Base-by-base conservation (phyloP, 1,140 invertebrate species). In the Penaeus vannamei region DNA sequence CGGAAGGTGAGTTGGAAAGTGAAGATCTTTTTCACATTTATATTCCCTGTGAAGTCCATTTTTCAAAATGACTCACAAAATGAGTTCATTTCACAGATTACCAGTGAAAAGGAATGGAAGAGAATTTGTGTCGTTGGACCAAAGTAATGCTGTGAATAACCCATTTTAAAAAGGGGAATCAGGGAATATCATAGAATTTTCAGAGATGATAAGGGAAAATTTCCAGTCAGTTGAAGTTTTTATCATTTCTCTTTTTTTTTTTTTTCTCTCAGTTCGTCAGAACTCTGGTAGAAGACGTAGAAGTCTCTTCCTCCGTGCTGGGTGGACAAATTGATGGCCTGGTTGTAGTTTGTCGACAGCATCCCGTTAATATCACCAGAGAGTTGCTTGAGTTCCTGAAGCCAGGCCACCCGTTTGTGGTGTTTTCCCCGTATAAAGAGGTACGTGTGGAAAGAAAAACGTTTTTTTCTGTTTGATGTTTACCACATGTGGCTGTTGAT, bases 281-380 rank as follows among this genome's bases (percentile, higher is more conserved):
- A 66, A 90, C 61, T 5, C 85, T 85, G 60, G 62, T 61, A 32
- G 85, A 90, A 60, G 90, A 90, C 26, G 26, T 89, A 1, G 53
- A 59, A 22, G 59, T 88, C 66, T 87, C 90, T 46, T 84, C 85
- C 46, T 4, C 64, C n/a, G 60, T 90, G 32, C 66, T 91, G 85
- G 8, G 26, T 20, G 72, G 42, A 32, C 66, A 96, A 93, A 95
- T 97, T 90, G 96, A 98, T 93, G 96, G 96, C 59, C 93, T 99
- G 26, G 94, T 97, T 26, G 95, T 99, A 89, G 95, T 95, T 3
- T 95, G 95, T 80, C 97, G 96, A 93, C 97, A 98, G 93, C 96
- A 98, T 94, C 97, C 98, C 3, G 93, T 95, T 17, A 96, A 95
- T 92, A 95, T 98, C 84, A 93, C 97, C 14, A 94, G 95, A 89